A percentile compares a stretch with the other conserved stretches of the same genome.
phyloP scores from a whole-genome alignment of 2,888 invertebrate genomes.

The Eupithecia centaureata region DNA sequence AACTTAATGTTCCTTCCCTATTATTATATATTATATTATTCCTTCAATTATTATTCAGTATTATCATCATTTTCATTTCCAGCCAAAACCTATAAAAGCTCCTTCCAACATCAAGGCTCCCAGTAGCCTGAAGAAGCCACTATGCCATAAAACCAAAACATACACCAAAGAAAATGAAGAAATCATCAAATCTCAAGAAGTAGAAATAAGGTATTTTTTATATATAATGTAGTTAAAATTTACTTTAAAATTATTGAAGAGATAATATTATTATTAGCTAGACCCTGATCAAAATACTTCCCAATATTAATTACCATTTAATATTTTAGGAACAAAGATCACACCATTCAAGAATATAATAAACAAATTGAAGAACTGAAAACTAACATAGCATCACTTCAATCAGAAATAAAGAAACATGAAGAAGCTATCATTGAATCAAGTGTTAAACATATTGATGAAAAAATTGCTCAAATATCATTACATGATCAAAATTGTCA shows the following conservation, averaged over 20 bases:
- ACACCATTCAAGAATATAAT: conserved; percentile 72
- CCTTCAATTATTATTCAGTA: background rate
- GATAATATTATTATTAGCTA: no score
- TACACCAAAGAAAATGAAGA: conserved; percentile 60
- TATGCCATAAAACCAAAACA: conserved; percentile 43
- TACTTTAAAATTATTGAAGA: background rate
- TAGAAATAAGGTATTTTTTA: conserved; percentile 70
- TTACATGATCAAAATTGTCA: conserved; percentile 31
- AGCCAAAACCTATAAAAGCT: conserved; percentile 70
- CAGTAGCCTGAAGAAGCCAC: conserved; percentile 57
- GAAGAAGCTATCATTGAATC: conserved; percentile 38
- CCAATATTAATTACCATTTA: background rate
- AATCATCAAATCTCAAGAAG: conserved; percentile 73
- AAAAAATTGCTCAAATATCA: conserved; percentile 41
- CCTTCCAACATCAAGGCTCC: conserved; percentile 47
- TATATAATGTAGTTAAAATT: background rate
- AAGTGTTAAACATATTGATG: conserved; percentile 48
- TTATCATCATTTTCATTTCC: conserved; percentile 31
- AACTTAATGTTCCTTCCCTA: no score
- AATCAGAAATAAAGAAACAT: conserved; percentile 53
- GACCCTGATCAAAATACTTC: background rate
- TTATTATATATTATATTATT: no score
- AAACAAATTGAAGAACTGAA: conserved; percentile 77
- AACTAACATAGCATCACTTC: conserved; percentile 63
- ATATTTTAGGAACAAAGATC: conserved; percentile 69